phyloP scores from a whole-genome alignment of 2,888 invertebrate species.

The Tinea semifulvella region DNA sequence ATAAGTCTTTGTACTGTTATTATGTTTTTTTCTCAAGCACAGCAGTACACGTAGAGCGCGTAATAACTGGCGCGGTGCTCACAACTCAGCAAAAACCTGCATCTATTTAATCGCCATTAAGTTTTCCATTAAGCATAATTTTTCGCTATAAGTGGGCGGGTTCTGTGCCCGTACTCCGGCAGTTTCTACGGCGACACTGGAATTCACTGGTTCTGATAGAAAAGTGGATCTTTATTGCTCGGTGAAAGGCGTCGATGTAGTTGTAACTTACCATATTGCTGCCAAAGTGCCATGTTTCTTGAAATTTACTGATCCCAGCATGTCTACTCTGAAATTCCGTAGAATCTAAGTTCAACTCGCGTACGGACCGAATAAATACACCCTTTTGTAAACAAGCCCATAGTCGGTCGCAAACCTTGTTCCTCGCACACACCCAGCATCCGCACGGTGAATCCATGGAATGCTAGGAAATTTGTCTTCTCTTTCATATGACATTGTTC shows the following conservation, averaged over 20 bases:
- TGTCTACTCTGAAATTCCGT: too few species aligned
- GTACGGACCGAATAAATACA: too few species aligned
- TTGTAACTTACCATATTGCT: slow-evolving; percentile 29
- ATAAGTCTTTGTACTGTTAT: too few species aligned
- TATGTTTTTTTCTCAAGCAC: slow-evolving; percentile 9
- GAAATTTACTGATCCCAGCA: slow-evolving; percentile 29
- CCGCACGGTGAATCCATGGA: too few species aligned
- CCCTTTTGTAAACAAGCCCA: too few species aligned
- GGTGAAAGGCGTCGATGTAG: slow-evolving; percentile 39
- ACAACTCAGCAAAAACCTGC: slow-evolving; percentile 18
- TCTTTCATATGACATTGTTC: too few species aligned
- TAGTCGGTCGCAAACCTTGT: too few species aligned
- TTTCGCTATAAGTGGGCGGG: slow-evolving; percentile 33
- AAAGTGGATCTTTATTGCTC: slow-evolving; percentile 50
- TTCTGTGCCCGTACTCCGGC: slow-evolving; percentile 23
- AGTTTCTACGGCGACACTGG: slow-evolving; percentile 26
- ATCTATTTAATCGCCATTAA: slow-evolving; percentile 41
- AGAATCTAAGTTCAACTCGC: too few species aligned
- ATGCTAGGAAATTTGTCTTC: too few species aligned
- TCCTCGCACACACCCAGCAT: too few species aligned
- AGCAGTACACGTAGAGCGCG: background rate
- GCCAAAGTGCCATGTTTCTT: slow-evolving; percentile 31
- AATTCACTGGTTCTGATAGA: slow-evolving; percentile 38
- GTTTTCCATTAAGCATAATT: slow-evolving; percentile 42
- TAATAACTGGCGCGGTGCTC: background rate